These are phyloP conservation scores for Symphodus melops DNA, from an alignment of 2,113 vertebrate genomes.

Conservation along the genomic window DNA sequence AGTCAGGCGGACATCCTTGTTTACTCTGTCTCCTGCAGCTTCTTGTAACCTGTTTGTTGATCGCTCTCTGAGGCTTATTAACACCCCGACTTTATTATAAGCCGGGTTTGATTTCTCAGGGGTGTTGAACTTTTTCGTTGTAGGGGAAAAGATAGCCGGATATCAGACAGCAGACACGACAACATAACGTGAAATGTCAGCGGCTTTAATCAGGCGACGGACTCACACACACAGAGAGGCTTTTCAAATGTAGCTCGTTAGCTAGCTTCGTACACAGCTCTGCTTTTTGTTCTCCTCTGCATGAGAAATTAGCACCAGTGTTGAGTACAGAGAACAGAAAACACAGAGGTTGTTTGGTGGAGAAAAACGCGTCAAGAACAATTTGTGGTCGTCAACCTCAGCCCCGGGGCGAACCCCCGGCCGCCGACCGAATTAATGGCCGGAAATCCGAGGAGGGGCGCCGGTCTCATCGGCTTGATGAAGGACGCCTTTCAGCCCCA, in stretches of 20 bases:
- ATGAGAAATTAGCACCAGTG: conserved; percentile 34
- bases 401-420: conserved; percentile 70
- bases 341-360: conserved; percentile 8
- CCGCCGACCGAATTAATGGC: conserved; percentile 82
- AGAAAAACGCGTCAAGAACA: conserved; percentile 39
- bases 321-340: not conserved
- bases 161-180: conserved; percentile 1
- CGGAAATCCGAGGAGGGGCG: conserved; percentile 90
- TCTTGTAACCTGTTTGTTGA: conserved; percentile 53
- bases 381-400: conserved; percentile 52
- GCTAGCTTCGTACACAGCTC: conserved; percentile 63
- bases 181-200: conserved; percentile 16
- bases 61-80: conserved; percentile 52
- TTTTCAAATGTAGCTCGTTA: conserved; percentile 67
- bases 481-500: conserved; percentile 98
- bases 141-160: not conserved
- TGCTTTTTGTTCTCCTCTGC: conserved; percentile 61
- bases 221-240: conserved; percentile 12
- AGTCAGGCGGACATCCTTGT: conserved; percentile 65
- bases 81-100: conserved; percentile 41
- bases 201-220: conserved; percentile 5
- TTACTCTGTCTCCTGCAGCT: conserved; percentile 24
- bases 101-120: conserved; percentile 19
- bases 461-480: conserved; percentile 95
- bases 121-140: conserved; percentile 6